Conservation (phyloP, 2,888 invertebrate genomes). For the Ctenicera cuprea region DNA sequence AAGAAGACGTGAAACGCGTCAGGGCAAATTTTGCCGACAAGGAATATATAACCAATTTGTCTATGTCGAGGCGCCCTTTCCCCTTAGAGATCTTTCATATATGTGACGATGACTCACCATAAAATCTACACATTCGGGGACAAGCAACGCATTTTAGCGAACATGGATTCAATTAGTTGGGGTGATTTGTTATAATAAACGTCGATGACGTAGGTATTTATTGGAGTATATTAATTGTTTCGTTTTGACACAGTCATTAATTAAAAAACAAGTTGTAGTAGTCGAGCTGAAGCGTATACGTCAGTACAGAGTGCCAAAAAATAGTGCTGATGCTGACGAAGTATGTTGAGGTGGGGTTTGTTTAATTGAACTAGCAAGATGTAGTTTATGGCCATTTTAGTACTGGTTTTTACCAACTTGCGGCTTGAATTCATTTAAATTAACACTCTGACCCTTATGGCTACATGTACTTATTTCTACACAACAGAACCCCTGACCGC, state of each 20-base stretch:
- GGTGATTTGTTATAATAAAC: slow-evolving; percentile 30
- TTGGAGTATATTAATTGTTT: background rate
- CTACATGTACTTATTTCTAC: too few species aligned
- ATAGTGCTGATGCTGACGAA: too few species aligned
- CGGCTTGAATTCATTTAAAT: too few species aligned
- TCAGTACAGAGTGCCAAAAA: too few species aligned
- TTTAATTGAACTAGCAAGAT: too few species aligned
- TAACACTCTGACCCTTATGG: too few species aligned
- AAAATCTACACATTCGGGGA: slow-evolving; percentile 33
- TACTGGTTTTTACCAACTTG: too few species aligned
- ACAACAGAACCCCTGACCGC: too few species aligned
- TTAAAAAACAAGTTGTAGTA: background rate
- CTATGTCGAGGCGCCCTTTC: slow-evolving; percentile 30
- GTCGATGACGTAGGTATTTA: slow-evolving; percentile 11
- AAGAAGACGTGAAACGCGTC: slow-evolving; percentile 17
- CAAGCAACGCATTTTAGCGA: slow-evolving; percentile 24
- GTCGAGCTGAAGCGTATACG: too few species aligned
- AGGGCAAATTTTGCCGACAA: slow-evolving; percentile 19
- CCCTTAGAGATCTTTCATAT: slow-evolving; percentile 22
- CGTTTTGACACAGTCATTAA: background rate
- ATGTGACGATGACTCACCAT: slow-evolving; percentile 37
- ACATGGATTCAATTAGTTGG: slow-evolving; percentile 33
- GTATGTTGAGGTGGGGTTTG: too few species aligned
- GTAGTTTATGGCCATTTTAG: too few species aligned
- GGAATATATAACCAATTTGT: slow-evolving; percentile 39